These are phyloP conservation scores for Ctenodactylus gundi DNA, from an alignment of 2,113 vertebrate genomes.

Conservation along the genomic window DNA sequence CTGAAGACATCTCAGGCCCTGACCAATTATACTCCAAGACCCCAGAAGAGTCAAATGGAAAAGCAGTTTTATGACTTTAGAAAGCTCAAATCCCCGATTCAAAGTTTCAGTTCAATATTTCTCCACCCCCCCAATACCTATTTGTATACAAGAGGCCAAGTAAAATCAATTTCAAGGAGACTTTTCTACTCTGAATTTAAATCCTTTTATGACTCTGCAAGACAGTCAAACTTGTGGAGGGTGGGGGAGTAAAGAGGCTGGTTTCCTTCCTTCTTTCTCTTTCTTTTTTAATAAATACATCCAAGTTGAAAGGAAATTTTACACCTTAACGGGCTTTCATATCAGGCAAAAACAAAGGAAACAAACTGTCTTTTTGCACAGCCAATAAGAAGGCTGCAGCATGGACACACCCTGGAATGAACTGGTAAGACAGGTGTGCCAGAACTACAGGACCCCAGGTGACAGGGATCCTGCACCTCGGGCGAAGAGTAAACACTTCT, in stretches of 20 bases:
- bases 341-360: slow-evolving; percentile 12
- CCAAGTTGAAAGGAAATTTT: slow-evolving; percentile 41
- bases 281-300: slow-evolving; percentile 66
- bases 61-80: slow-evolving; percentile 43
- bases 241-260: not conserved
- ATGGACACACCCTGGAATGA: not conserved
- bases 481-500: not conserved
- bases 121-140: slow-evolving; percentile 15
- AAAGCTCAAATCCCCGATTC: slow-evolving; percentile 28
- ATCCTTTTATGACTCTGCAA: slow-evolving; percentile 74
- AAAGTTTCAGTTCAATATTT: slow-evolving; percentile 43
- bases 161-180: slow-evolving; percentile 79
- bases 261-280: slow-evolving; percentile 29
- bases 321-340: not conserved
- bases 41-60: slow-evolving; percentile 58
- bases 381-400: not conserved
- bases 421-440: not conserved
- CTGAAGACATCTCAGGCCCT: slow-evolving; percentile 27
- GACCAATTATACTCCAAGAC: not conserved
- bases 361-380: not conserved
- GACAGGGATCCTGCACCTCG: not conserved
- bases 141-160: slow-evolving; percentile 75
- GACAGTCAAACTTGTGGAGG: slow-evolving; percentile 49
- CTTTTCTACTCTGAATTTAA: slow-evolving; percentile 76
- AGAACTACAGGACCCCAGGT: not conserved